Conservation (phyloP, 2,113 vertebrate genomes). For the Microcebus jonahi region DNA sequence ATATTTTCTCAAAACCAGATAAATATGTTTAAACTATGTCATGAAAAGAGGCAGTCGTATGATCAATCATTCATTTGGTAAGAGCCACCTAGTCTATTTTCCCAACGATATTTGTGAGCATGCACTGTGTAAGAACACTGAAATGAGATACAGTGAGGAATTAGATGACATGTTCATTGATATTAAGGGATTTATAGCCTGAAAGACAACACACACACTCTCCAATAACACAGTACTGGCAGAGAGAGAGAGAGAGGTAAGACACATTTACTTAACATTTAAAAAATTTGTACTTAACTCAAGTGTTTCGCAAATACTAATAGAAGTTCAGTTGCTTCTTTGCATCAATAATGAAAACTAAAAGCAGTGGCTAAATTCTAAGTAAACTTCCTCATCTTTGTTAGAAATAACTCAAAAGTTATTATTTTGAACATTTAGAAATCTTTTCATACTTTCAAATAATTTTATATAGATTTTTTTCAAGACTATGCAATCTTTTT, state of each 20-base stretch:
- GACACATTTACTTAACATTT: not conserved
- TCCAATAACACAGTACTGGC: not conserved
- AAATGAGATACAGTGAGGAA: not conserved
- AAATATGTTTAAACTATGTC: not conserved
- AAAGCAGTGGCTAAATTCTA: constrained; percentile 14
- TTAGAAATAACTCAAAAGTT: not conserved
- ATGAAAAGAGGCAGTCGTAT: not conserved
- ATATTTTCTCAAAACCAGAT: constrained; percentile 15
- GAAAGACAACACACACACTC: not conserved
- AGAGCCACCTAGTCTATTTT: not conserved
- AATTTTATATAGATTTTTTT: constrained; percentile 37
- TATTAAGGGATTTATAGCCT: not conserved
- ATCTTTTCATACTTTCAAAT: not conserved
- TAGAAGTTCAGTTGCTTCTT: not conserved
- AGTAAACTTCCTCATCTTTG: not conserved
- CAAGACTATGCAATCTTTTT: not conserved
- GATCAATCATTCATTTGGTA: not conserved
- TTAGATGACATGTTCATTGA: not conserved
- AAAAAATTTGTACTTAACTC: not conserved
- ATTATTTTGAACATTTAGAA: not conserved
- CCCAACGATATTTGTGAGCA: not conserved
- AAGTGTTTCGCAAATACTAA: not conserved
- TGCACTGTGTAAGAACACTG: not conserved
- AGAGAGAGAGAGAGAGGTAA: not conserved
- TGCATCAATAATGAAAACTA: constrained; percentile 23